Evolutionary conservation across 2,888 invertebrate genomes (phyloP).

Genomic region (Acleris holmiana): DNA sequence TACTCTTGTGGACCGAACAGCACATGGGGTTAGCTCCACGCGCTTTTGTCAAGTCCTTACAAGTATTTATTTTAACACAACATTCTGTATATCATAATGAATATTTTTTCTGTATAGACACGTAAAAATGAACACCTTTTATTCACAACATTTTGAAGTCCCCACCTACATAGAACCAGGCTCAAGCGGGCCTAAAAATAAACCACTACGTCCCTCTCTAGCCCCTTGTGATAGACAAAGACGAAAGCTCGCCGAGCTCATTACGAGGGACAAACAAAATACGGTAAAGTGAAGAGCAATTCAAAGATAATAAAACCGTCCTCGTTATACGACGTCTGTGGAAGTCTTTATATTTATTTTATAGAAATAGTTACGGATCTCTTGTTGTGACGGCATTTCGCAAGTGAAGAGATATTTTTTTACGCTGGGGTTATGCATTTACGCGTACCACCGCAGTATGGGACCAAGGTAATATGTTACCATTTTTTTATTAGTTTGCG

Average conservation of each 20-base stretch:
- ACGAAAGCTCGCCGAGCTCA: constrained; percentile 7
- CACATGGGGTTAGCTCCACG: too few relatives aligned
- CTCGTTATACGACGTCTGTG: background rate
- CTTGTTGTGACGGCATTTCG: background rate
- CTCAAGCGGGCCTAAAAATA: constrained; percentile 16
- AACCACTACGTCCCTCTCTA: background rate
- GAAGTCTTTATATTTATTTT: constrained; percentile 2
- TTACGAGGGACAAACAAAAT: constrained; percentile 17
- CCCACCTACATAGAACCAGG: background rate
- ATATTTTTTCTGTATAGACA: too few relatives aligned
- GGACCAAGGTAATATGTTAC: too few relatives aligned
- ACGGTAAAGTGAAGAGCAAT: constrained; percentile 11
- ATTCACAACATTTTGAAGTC: background rate
- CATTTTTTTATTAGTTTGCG: too few relatives aligned
- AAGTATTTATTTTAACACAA: too few relatives aligned
- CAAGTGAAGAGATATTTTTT: too few relatives aligned
- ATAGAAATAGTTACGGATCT: background rate
- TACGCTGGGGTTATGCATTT: too few relatives aligned
- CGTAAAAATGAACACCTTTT: background rate
- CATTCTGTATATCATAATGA: too few relatives aligned
- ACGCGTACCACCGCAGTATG: too few relatives aligned
- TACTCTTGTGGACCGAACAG: too few relatives aligned
- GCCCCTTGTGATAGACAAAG: background rate
- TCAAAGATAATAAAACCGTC: constrained; percentile 13
- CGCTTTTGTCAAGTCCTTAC: too few relatives aligned